Base-by-base conservation (phyloP, 1,140 invertebrate genomes). In the Lepidotrigona ventralis region DNA sequence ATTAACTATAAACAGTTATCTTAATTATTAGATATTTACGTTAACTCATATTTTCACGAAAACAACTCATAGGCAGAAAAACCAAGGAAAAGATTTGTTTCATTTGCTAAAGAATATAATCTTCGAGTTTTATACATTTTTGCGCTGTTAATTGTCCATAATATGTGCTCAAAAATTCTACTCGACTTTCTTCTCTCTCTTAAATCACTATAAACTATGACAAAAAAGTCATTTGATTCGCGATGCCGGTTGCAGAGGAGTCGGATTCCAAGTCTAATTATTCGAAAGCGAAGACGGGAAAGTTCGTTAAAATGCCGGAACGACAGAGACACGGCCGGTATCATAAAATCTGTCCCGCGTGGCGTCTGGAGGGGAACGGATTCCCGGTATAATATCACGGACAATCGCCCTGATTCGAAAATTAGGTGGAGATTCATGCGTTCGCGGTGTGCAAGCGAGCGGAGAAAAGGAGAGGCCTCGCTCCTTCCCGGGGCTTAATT, bases 401-500 rank as follows among this genome's bases (percentile, higher is more conserved):
- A 79, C 66, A 83, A 83, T 83, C 77, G 77, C 54, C 68, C 73
- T 84, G 86, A 85, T 88, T 88, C 71, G 53, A 85, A 58, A 56
- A 83, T 75, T 70, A 84, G 75, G 68, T 66, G 21, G 77, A 78
- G 86, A 88, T 88, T 88, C 81, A 60, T 71, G 77, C 64, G 76
- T 53, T n/a, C 66, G 53, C 54, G 60, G 33, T 53, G 71, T 73
- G 73, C 77, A 76, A 83, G 86, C 60, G 86, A 79, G 77, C 70
- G 77, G 76, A 88, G 86, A 82, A 79, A 68, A 77, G 63, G 66
- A 66, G 39, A 63, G 53, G 86, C 89, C 72, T 84, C 86, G 84
- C 89, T 88, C 86, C 79, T 89, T 79, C 72, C 74, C 69, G 73
- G 86, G 76, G 82, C 87, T 90, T 91, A 91, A 91, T 91, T 92